Percentiles rank a stretch among this genome's conserved stretches.
Conservation (phyloP, 2,797 vertebrate genomes). For the Sebastes cheni region DNA sequence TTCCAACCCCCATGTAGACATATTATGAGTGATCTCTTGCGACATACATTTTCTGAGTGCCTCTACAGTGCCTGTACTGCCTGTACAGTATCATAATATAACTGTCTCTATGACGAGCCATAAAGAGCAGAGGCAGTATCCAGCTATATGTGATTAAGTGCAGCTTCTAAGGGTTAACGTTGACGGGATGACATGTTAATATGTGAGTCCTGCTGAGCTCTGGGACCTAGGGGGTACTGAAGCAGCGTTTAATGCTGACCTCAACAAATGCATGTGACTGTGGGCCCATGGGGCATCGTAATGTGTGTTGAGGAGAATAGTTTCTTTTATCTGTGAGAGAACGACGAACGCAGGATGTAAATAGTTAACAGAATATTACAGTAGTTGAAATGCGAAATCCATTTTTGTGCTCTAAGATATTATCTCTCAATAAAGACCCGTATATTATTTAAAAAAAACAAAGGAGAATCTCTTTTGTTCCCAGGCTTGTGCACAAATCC, state of each 20-base stretch:
- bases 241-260: neutral
- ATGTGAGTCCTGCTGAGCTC: neutral
- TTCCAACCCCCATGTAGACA: neutral
- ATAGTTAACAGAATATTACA: too few species aligned
- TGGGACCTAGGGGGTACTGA: neutral
- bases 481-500: too few species aligned
- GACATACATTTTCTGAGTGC: neutral
- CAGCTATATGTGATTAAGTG: neutral
- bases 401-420: too few species aligned
- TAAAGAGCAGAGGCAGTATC: neutral
- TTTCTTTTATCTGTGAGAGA: neutral
- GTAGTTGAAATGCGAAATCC: too few species aligned
- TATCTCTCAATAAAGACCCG: too few species aligned
- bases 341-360: too few species aligned
- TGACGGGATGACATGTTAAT: slow-evolving; percentile 1
- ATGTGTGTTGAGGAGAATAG: neutral
- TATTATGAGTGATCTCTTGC: neutral
- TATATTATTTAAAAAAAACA: too few species aligned
- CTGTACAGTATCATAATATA: neutral
- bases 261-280: neutral
- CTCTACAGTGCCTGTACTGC: neutral
- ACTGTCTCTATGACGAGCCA: neutral
- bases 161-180: neutral
- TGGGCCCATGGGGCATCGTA: neutral
- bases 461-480: too few species aligned